phyloP scores from a whole-genome alignment of 2,888 invertebrate genomes.

The Hyppa rectilinea region DNA sequence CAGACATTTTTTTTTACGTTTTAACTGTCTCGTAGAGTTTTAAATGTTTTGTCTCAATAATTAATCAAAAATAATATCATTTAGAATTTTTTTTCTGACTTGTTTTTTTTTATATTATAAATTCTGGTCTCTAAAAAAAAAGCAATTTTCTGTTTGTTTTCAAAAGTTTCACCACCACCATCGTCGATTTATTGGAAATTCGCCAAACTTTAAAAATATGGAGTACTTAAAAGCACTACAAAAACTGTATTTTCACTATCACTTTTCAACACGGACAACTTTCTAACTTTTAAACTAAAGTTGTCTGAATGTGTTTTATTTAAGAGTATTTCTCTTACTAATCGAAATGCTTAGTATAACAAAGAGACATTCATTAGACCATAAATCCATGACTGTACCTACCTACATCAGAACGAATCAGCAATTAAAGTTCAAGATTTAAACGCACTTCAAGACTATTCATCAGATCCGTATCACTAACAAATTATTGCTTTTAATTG shows the following conservation, averaged over 20 bases:
- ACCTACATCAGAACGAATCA: slow-evolving; percentile 68
- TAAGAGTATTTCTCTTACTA: slow-evolving; percentile 16
- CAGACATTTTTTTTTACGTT: slow-evolving; percentile 37
- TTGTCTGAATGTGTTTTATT: slow-evolving; percentile 39
- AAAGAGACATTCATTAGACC: slow-evolving; percentile 62
- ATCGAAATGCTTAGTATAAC: slow-evolving; percentile 42
- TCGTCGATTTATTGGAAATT: slow-evolving; percentile 53
- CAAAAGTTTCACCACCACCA: slow-evolving; percentile 4
- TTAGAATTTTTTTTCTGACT: too few species aligned
- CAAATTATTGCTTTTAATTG: slow-evolving; percentile 62
- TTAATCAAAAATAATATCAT: neutral
- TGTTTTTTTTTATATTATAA: neutral
- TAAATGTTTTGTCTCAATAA: neutral
- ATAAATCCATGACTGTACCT: slow-evolving; percentile 68
- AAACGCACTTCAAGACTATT: slow-evolving; percentile 58
- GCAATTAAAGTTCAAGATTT: slow-evolving; percentile 73
- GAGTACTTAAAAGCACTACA: slow-evolving; percentile 39
- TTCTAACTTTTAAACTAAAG: slow-evolving; percentile 27
- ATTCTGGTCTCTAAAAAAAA: neutral
- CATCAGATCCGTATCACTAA: slow-evolving; percentile 68
- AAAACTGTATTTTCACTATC: slow-evolving; percentile 34
- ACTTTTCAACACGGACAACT: slow-evolving; percentile 29
- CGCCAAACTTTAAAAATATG: slow-evolving; percentile 27
- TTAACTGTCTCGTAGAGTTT: slow-evolving; percentile 26
- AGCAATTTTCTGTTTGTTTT: neutral